Percentiles rank a stretch among this genome's conserved stretches.
Conservation (phyloP, 2,113 vertebrate species). For the Addax nasomaculatus region DNA sequence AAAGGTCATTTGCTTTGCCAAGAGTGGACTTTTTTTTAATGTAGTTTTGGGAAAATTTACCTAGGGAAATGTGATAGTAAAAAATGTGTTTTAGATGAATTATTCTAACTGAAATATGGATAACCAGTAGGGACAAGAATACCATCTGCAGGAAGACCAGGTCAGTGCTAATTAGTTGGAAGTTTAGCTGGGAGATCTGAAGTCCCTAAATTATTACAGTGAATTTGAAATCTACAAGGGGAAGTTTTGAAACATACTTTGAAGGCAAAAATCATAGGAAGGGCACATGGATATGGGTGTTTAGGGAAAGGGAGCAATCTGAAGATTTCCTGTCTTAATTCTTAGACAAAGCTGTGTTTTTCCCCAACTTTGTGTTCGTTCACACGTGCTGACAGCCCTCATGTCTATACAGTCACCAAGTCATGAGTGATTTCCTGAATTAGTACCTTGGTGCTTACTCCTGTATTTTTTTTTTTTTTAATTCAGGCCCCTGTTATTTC, state of each 20-base stretch:
- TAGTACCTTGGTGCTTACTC: neutral
- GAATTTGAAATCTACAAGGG: neutral
- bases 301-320: neutral
- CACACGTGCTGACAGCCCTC: neutral
- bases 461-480: neutral
- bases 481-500: neutral
- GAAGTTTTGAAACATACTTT: neutral
- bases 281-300: neutral
- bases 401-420: neutral
- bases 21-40: neutral
- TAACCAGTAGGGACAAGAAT: neutral
- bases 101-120: neutral
- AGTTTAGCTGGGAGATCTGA: neutral
- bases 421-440: neutral
- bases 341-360: neutral
- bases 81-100: neutral
- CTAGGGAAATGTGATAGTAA: neutral
- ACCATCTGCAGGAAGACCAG: neutral
- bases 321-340: neutral
- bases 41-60: neutral
- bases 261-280: neutral
- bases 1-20: neutral
- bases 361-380: neutral
- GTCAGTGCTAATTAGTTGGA: neutral
- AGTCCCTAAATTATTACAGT: neutral